phyloP scores from a whole-genome alignment of 2,113 vertebrate genomes.

The Lophotis ruficrista region DNA sequence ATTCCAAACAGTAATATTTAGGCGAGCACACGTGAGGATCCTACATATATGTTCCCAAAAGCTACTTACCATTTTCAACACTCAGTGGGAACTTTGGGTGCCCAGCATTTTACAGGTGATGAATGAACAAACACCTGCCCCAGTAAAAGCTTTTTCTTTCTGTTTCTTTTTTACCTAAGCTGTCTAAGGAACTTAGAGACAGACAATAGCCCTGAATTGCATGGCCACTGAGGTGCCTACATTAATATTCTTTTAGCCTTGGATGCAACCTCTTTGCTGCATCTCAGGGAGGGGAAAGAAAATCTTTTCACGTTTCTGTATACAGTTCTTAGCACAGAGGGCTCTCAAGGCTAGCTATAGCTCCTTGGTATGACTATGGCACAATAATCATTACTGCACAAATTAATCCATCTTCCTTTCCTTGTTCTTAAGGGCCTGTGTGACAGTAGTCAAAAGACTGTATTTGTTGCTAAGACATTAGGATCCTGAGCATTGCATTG shows the following conservation, averaged over 20 bases:
- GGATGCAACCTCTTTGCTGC: background rate
- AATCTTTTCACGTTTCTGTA: background rate
- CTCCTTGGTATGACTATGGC: background rate
- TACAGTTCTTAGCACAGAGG: background rate
- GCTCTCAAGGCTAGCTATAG: background rate
- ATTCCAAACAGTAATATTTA: background rate
- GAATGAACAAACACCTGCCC: background rate
- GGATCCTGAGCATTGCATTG: background rate
- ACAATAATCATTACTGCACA: background rate
- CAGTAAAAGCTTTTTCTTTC: background rate
- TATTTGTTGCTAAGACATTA: background rate
- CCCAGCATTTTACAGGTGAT: background rate
- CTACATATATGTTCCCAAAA: background rate
- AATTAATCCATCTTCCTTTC: background rate
- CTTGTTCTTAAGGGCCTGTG: background rate
- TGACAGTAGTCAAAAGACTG: background rate
- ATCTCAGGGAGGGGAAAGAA: background rate
- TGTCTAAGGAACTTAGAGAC: background rate
- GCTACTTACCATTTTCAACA: background rate
- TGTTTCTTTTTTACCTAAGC: background rate
- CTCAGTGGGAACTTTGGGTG: background rate
- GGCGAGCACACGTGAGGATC: background rate
- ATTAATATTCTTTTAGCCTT: background rate
- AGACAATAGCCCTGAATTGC: background rate
- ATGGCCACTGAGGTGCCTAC: background rate